These are phyloP conservation scores for Herminia tarsipennalis DNA, from an alignment of 2,888 invertebrate genomes.

Conservation along the genomic window DNA sequence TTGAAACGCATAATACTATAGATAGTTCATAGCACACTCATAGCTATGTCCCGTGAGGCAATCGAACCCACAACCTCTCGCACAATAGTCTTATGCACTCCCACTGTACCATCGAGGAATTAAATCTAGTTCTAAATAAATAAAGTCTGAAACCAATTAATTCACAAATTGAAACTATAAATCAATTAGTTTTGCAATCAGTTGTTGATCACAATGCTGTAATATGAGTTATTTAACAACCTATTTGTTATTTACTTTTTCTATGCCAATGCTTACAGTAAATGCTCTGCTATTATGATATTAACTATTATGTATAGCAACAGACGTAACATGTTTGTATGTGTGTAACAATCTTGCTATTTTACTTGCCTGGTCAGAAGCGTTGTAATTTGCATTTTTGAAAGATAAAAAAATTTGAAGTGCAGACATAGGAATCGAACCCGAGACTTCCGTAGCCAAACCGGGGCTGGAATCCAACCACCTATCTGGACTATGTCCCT, in stretches of 20 bases:
- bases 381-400: no score
- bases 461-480: no score
- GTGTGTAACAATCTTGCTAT: background rate
- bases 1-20: no score
- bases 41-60: no score
- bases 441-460: no score
- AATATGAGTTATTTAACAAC: background rate
- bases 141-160: background rate
- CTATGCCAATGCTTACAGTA: background rate
- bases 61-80: no score
- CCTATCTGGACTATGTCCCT: no score
- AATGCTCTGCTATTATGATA: slow-evolving; percentile 5
- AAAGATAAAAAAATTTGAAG: no score
- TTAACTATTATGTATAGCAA: slow-evolving; percentile 19
- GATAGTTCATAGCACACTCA: no score
- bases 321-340: slow-evolving; percentile 24
- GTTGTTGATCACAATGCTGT: background rate
- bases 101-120: no score
- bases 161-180: background rate
- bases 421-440: no score
- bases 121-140: background rate
- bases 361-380: background rate
- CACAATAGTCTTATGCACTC: no score
- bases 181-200: background rate
- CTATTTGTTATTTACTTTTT: background rate